Conservation (phyloP, 1,140 invertebrate genomes). For the Arion vulgaris region DNA sequence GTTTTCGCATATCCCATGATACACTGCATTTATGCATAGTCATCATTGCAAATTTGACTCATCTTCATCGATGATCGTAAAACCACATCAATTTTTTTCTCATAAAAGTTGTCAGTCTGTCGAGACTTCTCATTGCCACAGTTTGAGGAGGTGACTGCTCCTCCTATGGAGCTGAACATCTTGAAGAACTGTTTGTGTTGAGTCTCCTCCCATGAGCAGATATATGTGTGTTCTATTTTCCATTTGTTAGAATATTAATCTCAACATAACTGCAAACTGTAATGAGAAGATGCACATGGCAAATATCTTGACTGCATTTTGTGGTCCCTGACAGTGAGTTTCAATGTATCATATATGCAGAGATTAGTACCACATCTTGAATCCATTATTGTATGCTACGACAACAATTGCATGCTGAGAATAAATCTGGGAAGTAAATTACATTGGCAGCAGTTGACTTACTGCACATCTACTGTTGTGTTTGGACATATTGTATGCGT, state of each 20-base stretch:
- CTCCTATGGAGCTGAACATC: too few species aligned
- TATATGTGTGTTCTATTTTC: too few species aligned
- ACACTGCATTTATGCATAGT: conserved; percentile 40
- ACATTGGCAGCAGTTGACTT: neutral
- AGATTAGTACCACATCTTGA: conserved; percentile 9
- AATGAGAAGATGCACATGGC: conserved; percentile 37
- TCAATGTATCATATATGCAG: conserved; percentile 36
- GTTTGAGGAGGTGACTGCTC: too few species aligned
- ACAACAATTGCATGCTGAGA: conserved; percentile 24
- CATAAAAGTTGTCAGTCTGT: too few species aligned
- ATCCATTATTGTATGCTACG: conserved; percentile 34
- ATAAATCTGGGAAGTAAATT: conserved; percentile 18
- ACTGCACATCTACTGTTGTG: neutral
- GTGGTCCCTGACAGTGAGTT: conserved; percentile 17
- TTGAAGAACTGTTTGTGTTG: too few species aligned
- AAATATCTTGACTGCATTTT: conserved; percentile 30
- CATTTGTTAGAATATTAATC: too few species aligned
- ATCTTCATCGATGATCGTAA: too few species aligned
- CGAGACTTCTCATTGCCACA: too few species aligned
- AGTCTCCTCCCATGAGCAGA: too few species aligned
- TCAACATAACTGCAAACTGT: conserved; percentile 40
- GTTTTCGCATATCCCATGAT: conserved; percentile 39
- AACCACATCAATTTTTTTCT: too few species aligned
- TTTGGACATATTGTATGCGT: conserved; percentile 10
- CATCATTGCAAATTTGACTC: conserved; percentile 38